Evolutionary conservation across 1,140 invertebrate genomes (phyloP).

Genomic region (Brachionus rotundiformis): DNA sequence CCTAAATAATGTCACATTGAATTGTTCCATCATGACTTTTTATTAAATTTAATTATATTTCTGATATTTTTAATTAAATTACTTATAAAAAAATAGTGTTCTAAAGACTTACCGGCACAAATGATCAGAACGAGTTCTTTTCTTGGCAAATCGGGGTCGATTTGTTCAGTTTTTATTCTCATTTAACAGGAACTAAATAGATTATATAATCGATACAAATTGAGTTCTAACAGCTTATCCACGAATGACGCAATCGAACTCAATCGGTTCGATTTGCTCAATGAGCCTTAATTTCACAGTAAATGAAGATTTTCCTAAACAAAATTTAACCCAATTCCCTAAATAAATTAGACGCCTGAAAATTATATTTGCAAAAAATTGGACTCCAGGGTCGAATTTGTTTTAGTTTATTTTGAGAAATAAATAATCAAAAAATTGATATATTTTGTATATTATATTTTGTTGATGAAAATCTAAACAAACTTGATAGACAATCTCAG

Average conservation of each 20-base stretch:
- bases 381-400: not conserved
- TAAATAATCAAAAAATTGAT: not conserved
- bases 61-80: too few species aligned
- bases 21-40: too few species aligned
- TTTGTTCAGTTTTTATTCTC: not conserved
- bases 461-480: not conserved
- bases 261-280: not conserved
- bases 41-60: too few species aligned
- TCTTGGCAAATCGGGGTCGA: not conserved
- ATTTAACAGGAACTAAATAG: not conserved
- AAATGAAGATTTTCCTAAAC: not conserved
- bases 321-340: not conserved
- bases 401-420: not conserved
- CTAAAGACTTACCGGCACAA: not conserved
- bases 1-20: too few species aligned
- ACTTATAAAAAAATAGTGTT: too few species aligned
- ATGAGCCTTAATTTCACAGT: slow-evolving; percentile 1
- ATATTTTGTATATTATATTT: not conserved
- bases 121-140: not conserved
- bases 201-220: not conserved
- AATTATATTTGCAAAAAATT: not conserved
- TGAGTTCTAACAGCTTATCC: not conserved
- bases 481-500: not conserved
- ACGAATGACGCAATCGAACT: not conserved
- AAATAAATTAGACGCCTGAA: not conserved